Base-by-base conservation (phyloP, 2,113 vertebrate species). In the Pongo abelii region DNA sequence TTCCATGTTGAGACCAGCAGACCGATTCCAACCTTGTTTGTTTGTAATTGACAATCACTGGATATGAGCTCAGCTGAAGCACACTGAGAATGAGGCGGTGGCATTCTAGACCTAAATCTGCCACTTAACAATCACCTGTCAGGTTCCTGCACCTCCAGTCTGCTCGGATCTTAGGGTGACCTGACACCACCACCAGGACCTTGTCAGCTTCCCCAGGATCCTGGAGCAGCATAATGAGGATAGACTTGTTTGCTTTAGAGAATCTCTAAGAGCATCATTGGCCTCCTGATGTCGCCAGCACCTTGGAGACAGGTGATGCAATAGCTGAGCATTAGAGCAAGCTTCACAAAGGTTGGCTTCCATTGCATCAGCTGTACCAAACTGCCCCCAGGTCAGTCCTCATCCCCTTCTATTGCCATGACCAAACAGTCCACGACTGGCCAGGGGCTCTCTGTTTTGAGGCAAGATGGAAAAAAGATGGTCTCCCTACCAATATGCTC, bases 1-100 rank as follows among this genome's bases (percentile, higher is more conserved):
- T 52, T 89, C 46, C 35, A 12, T 20, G 9, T 0, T 6, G 70
- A 90, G 46, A 20, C 61, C 52, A 5, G 8, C 40, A 77, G 27
- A n/a, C 43, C 13, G 78, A 55, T 12, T 50, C 83, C 23, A 40
- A 0, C 9, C 16, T 25, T 2, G 40, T 27, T 23, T 23, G 35
- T 50, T 17, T 89, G n/a, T n/a, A 25, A 55, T 1, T 16, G 1
- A 5, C 2, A 8, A 50, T 3, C 80, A 7, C 0, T 0, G 0
- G 38, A 2, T 3, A 4, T 0, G 22, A 67, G 43, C 83, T 79
- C 46, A 75, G 92, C 69, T 2, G 18, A 52, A 50, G 30, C 1
- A 1, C n/a, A 27, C 0, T 8, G 32, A 75, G 40, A 70, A 8
- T 0, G 1, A 57, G 27, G 8, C 30, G 22, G 3, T 22, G 23